Evolutionary conservation across 2,797 vertebrate species (phyloP).

Genomic region (Coendou prehensilis): DNA sequence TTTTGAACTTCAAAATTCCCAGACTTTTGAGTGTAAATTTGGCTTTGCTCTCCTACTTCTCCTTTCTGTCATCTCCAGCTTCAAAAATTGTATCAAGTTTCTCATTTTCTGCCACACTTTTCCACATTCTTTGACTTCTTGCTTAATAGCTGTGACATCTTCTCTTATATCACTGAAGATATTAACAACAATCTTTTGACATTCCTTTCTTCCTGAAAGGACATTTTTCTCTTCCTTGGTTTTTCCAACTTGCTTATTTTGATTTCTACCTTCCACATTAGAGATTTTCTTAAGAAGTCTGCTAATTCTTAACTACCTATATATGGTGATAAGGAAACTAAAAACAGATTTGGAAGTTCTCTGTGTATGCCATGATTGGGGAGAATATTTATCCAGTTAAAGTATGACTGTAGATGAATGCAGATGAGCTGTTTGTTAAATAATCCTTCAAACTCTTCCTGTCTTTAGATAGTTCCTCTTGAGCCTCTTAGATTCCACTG

Average conservation of each 20-base stretch:
- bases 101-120: neutral
- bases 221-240: neutral
- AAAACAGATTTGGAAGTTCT: neutral
- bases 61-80: neutral
- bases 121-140: neutral
- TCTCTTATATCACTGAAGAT: neutral
- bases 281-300: constrained; percentile 2
- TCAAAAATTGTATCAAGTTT: neutral
- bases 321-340: neutral
- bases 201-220: neutral
- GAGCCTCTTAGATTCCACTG: neutral
- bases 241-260: neutral
- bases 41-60: neutral
- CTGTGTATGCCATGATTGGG: neutral
- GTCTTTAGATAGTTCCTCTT: neutral
- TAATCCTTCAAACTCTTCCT: neutral
- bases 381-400: neutral
- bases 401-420: neutral
- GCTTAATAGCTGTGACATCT: neutral
- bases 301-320: neutral
- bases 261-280: neutral
- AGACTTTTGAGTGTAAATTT: neutral
- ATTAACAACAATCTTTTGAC: neutral
- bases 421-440: neutral
- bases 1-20: neutral